These are phyloP conservation scores for Patagioenas fasciata DNA, from an alignment of 2,113 vertebrate species.

Conservation along the genomic window DNA sequence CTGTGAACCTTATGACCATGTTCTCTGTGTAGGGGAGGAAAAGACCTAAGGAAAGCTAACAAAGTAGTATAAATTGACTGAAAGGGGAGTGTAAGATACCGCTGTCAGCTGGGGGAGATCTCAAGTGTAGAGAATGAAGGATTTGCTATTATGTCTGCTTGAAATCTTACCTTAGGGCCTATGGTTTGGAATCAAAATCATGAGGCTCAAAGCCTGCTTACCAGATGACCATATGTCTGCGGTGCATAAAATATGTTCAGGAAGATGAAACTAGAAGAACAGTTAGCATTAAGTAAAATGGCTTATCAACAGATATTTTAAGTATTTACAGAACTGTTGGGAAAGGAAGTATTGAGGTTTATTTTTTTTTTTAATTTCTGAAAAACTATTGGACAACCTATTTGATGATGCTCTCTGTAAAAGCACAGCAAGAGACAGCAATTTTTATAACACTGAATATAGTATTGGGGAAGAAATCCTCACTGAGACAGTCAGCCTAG, in stretches of 20 bases:
- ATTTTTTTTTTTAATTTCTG: conserved; percentile 3
- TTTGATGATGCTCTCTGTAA: neutral
- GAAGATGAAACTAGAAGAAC: neutral
- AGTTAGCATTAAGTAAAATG: neutral
- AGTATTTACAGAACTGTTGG: conserved; percentile 41
- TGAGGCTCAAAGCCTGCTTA: neutral
- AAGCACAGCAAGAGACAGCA: neutral
- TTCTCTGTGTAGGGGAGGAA: neutral
- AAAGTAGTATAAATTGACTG: neutral
- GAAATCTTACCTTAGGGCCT: neutral
- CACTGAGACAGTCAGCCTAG: neutral
- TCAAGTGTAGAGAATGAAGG: neutral
- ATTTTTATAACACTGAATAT: conserved; percentile 4
- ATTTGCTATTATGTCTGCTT: neutral
- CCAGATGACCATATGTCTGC: neutral
- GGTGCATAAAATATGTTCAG: neutral
- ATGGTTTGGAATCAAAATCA: neutral
- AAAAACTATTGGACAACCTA: conserved; percentile 13
- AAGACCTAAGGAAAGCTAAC: neutral
- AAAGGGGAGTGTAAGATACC: neutral
- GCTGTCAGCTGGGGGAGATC: neutral
- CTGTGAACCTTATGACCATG: neutral
- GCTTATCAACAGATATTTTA: neutral
- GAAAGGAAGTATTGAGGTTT: neutral
- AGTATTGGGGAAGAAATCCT: neutral